These are phyloP conservation scores for Epizoanthus illoricatus DNA, from an alignment of 92 coral and sea anemone species.

Conservation along the genomic window DNA sequence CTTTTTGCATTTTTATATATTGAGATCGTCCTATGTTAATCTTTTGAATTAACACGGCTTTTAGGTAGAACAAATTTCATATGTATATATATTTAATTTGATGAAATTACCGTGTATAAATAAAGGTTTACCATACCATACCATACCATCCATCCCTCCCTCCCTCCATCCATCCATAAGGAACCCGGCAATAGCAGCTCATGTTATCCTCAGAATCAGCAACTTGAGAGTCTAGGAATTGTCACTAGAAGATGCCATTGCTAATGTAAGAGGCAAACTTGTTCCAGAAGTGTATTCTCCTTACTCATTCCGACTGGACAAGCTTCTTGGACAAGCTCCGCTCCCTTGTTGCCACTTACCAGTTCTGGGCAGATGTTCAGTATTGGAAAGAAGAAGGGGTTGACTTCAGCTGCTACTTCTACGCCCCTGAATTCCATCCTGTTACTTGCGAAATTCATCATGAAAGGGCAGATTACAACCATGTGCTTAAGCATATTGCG, in stretches of 20 bases:
- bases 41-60: too few species aligned
- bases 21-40: too few species aligned
- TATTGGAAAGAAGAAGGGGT: conserved; percentile 26
- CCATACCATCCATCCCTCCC: too few species aligned
- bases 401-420: conserved; percentile 6
- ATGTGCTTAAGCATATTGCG: conserved; percentile 29
- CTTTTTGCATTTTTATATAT: too few species aligned
- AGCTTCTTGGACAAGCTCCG: conserved; percentile 46
- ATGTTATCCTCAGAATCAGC: conserved; percentile 15
- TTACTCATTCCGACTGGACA: conserved; percentile 44
- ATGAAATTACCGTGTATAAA: too few species aligned
- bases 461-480: conserved; percentile 40
- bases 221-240: conserved; percentile 10
- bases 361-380: conserved; percentile 29
- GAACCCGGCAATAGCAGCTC: conserved; percentile 33
- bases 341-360: conserved; percentile 57
- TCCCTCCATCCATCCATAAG: too few species aligned
- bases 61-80: too few species aligned
- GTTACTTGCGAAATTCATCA: conserved; percentile 40
- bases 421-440: conserved; percentile 40
- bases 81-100: too few species aligned
- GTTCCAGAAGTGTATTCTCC: conserved; percentile 59
- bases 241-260: conserved; percentile 24
- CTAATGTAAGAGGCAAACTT: conserved; percentile 39
- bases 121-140: too few species aligned